phyloP scores from a whole-genome alignment of 2,797 vertebrate species.

The Cetoscarus ocellatus region DNA sequence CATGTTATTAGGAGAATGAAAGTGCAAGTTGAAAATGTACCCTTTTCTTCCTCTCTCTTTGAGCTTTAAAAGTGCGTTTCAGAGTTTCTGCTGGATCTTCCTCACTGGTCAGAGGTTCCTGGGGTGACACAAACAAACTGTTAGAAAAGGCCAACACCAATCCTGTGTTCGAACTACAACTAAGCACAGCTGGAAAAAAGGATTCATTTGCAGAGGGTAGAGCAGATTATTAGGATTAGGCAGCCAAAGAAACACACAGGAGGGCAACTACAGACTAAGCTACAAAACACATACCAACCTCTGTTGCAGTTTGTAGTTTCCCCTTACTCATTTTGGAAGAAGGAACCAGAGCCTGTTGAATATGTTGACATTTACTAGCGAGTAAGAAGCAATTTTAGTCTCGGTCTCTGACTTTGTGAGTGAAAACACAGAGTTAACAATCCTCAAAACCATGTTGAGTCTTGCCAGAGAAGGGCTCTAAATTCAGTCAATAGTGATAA shows the following conservation, averaged over 20 bases:
- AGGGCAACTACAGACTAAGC: constrained; percentile 11
- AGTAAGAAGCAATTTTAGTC: constrained; percentile 17
- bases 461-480: constrained; percentile 37
- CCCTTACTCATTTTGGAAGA: constrained; percentile 72
- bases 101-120: constrained; percentile 75
- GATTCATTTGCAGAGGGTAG: background rate
- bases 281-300: constrained; percentile 80
- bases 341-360: constrained; percentile 73
- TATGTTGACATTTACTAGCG: constrained; percentile 55
- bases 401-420: constrained; percentile 12
- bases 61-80: constrained; percentile 79
- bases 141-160: background rate
- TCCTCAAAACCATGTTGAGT: constrained; percentile 42
- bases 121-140: constrained; percentile 27
- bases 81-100: constrained; percentile 77
- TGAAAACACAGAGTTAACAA: constrained; percentile 1
- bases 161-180: background rate
- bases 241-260: constrained; percentile 30
- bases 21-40: constrained; percentile 47
- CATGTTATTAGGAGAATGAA: background rate
- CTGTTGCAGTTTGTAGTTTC: constrained; percentile 65
- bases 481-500: background rate
- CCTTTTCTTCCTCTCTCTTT: constrained; percentile 82
- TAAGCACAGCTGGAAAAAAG: constrained; percentile 7
- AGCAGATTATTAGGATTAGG: background rate